These are phyloP conservation scores for Lordiphosa andalusiaca DNA, from an alignment of 2,888 invertebrate species.

Conservation along the genomic window DNA sequence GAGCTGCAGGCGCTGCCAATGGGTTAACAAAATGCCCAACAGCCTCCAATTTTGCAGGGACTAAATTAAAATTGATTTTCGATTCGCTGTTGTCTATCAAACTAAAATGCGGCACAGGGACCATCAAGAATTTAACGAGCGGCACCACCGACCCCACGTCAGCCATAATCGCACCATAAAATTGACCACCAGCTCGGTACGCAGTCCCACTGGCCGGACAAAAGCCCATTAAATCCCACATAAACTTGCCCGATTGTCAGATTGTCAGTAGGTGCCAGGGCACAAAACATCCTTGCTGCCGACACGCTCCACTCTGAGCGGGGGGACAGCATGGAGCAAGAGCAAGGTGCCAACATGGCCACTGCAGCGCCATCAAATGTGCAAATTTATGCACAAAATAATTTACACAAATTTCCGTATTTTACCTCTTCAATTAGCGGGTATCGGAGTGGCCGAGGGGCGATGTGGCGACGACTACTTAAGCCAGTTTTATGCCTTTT, in stretches of 20 bases:
- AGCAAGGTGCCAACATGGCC: constrained; percentile 23
- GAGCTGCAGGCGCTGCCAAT: constrained; percentile 18
- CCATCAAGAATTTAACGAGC: constrained; percentile 51
- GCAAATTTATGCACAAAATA: constrained; percentile 67
- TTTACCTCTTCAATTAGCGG: constrained; percentile 64
- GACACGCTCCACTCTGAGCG: constrained; percentile 36
- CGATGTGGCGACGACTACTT: constrained; percentile 28
- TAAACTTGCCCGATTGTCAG: constrained; percentile 50
- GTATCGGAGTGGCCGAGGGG: constrained; percentile 36
- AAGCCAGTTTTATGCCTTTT: constrained; percentile 56
- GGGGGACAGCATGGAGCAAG: constrained; percentile 10
- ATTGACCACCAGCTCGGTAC: constrained; percentile 19
- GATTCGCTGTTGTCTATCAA: constrained; percentile 36
- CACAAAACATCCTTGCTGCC: constrained; percentile 32
- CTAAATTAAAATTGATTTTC: constrained; percentile 31
- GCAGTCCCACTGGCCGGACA: constrained; percentile 6
- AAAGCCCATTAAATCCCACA: constrained; percentile 27
- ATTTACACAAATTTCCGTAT: constrained; percentile 67
- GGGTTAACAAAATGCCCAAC: constrained; percentile 36
- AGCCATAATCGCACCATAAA: constrained; percentile 23
- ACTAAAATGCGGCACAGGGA: constrained; percentile 53
- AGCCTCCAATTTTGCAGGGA: constrained; percentile 23
- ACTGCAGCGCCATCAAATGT: constrained; percentile 49
- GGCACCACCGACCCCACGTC: not conserved
- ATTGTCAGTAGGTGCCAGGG: constrained; percentile 20